Conservation (phyloP, 1,140 invertebrate genomes). For the Procambarus virginalis region DNA sequence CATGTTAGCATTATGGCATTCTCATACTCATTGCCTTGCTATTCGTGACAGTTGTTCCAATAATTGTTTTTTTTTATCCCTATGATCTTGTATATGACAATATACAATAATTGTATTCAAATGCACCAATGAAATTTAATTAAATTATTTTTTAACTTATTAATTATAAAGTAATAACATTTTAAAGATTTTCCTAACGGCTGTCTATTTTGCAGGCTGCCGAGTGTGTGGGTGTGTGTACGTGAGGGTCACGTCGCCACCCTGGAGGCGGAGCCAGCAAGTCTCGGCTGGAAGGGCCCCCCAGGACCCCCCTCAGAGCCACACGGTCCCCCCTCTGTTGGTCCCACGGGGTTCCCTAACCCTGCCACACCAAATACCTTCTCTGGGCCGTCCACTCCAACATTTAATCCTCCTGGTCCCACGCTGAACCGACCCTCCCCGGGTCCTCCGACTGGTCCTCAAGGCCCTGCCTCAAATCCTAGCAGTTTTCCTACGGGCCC, state of each 20-base stretch:
- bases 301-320: slow-evolving; percentile 68
- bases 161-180: not conserved
- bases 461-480: slow-evolving; percentile 50
- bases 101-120: no score
- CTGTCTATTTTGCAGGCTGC: slow-evolving; percentile 39
- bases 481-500: slow-evolving; percentile 61
- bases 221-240: slow-evolving; percentile 64
- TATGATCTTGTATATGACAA: no score
- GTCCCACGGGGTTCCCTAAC: slow-evolving; percentile 68
- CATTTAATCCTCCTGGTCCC: slow-evolving; percentile 65
- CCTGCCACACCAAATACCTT: slow-evolving; percentile 67
- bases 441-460: slow-evolving; percentile 62
- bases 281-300: slow-evolving; percentile 70
- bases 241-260: slow-evolving; percentile 68
- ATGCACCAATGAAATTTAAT: no score
- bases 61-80: no score
- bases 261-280: slow-evolving; percentile 70
- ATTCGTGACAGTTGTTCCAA: no score
- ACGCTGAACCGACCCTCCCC: slow-evolving; percentile 65
- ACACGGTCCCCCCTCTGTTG: slow-evolving; percentile 68
- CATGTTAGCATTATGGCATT: no score
- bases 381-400: slow-evolving; percentile 67
- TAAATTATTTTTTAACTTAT: no score
- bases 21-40: no score
- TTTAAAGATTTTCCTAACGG: not conserved